Base-by-base conservation (phyloP, 2,888 invertebrate species). In the Torymus tubicola region DNA sequence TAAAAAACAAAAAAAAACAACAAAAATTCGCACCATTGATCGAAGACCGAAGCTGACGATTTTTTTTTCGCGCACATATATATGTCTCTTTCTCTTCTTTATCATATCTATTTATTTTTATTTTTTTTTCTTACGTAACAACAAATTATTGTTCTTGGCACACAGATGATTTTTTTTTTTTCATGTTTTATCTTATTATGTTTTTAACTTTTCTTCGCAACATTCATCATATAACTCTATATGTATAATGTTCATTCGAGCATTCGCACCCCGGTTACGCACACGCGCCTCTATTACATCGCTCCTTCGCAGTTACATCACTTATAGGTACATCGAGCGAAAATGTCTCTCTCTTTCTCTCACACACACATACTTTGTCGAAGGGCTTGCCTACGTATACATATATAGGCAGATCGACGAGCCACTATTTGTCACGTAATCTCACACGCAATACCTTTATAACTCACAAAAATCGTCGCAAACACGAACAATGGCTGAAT, bases 91-190 rank as follows among this genome's bases (percentile, higher is more conserved):
- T 57, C 52, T 5, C 50, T 71, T 21, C 42, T 5, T 42, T 42
- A 42, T 42, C 42, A 42, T 42, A 42, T 42, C 42, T 42, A 42
- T 31, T 31, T 31, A 31, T 31, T 75, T 50, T 68, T 61, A 69
- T 60, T 75, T 12, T 42, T 70, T 67, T 63, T 64, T 70, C 67
- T 71, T 71, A 82, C 76, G 14, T 78, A 81, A 69, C 71, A 77
- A 81, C 79, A 80, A 80, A 78, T 83, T 83, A 83, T 81, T 81
- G 78, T 83, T 83, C 81, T 83, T 83, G 83, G 83, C 83, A 83
- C 83, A 83, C 79, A 52, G 50, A 81, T 81, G 60, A 82, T 70
- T 81, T 82, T 63, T 52, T 70, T 81, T 82, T 63, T 52, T 55
- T 55, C 73, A 58, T 69, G 72, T 75, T 78, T 75, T 76, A 72